Conservation (phyloP, 2,797 vertebrate genomes). For the Antennarius maculatus region DNA sequence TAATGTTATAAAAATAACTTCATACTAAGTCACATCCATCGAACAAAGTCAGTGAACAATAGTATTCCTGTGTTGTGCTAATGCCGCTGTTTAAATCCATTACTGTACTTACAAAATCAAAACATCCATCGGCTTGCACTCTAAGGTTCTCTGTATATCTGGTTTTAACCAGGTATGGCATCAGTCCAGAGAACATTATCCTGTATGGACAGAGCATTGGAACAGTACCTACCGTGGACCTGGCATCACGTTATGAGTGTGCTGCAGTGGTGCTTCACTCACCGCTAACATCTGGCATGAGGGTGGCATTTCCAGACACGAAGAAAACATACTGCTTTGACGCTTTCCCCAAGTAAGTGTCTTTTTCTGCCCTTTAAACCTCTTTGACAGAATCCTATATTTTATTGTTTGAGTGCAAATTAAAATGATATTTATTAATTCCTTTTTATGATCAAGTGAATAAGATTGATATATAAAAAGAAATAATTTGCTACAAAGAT, state of each 20-base stretch:
- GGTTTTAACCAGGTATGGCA: slow-evolving; percentile 85
- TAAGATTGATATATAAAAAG: background rate
- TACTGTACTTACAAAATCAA: background rate
- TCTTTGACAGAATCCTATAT: too few relatives aligned
- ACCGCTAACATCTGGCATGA: slow-evolving; percentile 94
- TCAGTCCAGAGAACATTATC: slow-evolving; percentile 95
- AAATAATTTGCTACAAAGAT: too few relatives aligned
- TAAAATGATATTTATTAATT: background rate
- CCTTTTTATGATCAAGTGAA: background rate
- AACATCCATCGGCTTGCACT: background rate
- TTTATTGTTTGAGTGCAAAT: background rate
- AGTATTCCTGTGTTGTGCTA: background rate
- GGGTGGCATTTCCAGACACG: slow-evolving; percentile 95
- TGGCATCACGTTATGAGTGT: slow-evolving; percentile 95
- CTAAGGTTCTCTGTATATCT: background rate
- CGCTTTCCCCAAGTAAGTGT: slow-evolving; percentile 93
- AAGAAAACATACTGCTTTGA: slow-evolving; percentile 98
- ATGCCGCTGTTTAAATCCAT: background rate
- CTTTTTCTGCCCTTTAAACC: background rate
- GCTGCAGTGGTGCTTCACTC: slow-evolving; percentile 95
- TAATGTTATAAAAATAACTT: background rate
- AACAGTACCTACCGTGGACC: slow-evolving; percentile 93
- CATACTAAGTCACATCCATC: background rate
- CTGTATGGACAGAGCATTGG: slow-evolving; percentile 96
- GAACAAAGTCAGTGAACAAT: background rate